phyloP scores from a whole-genome alignment of 1,140 invertebrate species.

The Nebria ingens region DNA sequence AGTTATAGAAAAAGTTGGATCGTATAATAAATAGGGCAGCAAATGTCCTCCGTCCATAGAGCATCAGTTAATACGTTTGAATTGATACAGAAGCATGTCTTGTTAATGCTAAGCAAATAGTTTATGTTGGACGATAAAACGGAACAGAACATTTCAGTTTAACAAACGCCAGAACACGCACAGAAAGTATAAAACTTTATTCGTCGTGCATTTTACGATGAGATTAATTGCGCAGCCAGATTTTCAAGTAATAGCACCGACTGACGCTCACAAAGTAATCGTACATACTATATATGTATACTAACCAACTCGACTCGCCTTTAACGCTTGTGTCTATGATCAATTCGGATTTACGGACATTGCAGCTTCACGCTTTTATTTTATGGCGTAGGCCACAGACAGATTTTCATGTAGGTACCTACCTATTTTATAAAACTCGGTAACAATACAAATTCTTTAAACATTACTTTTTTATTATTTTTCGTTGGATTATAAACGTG shows the following conservation, averaged over 20 bases:
- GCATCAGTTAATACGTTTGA: neutral
- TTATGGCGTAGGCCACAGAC: too few species aligned
- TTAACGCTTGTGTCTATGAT: neutral
- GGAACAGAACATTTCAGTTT: too few species aligned
- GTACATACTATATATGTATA: neutral
- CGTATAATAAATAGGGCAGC: neutral
- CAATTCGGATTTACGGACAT: neutral
- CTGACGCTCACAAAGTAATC: neutral
- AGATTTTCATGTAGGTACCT: too few species aligned
- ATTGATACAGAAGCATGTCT: neutral
- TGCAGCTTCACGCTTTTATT: too few species aligned
- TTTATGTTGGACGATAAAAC: too few species aligned
- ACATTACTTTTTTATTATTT: neutral
- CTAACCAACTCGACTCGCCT: neutral
- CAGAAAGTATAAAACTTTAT: neutral
- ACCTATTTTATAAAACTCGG: too few species aligned
- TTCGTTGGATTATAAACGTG: neutral
- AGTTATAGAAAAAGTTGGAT: neutral
- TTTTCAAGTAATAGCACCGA: neutral
- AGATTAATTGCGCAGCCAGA: neutral
- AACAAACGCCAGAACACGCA: too few species aligned
- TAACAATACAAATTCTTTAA: too few species aligned
- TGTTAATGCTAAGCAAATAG: neutral
- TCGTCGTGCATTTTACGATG: neutral
- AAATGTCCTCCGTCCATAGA: neutral